These are phyloP conservation scores for Peromyscus polionotus DNA, from an alignment of 2,113 vertebrate species.

Conservation along the genomic window DNA sequence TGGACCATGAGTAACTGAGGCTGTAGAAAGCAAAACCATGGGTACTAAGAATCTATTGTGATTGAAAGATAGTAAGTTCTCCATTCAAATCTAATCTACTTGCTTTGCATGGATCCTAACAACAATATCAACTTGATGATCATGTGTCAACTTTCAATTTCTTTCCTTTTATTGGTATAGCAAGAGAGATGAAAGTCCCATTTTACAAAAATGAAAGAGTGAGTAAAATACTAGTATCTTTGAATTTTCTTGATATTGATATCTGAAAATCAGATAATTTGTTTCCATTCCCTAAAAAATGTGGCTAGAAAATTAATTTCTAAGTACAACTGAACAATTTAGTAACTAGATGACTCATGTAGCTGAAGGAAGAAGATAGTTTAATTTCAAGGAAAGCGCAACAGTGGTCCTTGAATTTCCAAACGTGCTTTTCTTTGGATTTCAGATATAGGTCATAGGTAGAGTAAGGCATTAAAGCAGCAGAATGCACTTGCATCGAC, in stretches of 20 bases:
- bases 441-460: neutral
- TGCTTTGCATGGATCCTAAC: neutral
- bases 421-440: neutral
- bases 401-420: neutral
- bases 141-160: neutral
- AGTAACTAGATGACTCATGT: neutral
- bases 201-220: neutral
- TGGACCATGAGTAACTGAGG: neutral
- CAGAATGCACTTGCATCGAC: neutral
- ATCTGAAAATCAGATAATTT: neutral
- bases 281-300: neutral
- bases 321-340: neutral
- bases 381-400: neutral
- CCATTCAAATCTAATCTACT: neutral
- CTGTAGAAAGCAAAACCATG: neutral
- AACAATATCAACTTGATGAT: neutral
- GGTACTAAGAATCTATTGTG: no score
- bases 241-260: neutral
- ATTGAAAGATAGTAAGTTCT: neutral
- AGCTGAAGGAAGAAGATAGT: neutral
- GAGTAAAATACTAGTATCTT: neutral
- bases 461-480: neutral
- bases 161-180: neutral
- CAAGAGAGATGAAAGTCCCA: neutral
- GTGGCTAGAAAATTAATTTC: neutral